phyloP scores from a whole-genome alignment of 2,797 vertebrate genomes.

The Pseudopleuronectes americanus region DNA sequence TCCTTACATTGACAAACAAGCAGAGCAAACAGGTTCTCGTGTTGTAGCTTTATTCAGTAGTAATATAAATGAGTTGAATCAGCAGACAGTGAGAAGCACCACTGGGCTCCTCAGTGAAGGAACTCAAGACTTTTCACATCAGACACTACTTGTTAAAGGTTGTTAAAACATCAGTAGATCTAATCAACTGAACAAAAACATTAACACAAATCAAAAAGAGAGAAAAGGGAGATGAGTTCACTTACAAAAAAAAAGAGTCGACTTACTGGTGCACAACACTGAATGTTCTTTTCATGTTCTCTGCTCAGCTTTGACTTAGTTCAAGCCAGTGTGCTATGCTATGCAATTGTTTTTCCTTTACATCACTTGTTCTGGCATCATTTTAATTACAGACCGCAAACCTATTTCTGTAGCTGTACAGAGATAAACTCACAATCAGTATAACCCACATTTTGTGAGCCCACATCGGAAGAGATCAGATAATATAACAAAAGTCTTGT shows the following conservation, averaged over 20 bases:
- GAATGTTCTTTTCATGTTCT: conserved; percentile 2
- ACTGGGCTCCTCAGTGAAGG: conserved; percentile 46
- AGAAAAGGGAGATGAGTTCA: conserved; percentile 24
- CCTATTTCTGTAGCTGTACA: conserved; percentile 25
- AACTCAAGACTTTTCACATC: conserved; percentile 60
- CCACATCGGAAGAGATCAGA: conserved; percentile 9
- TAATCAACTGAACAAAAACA: conserved; percentile 59
- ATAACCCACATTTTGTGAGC: conserved; percentile 32
- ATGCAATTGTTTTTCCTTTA: background rate
- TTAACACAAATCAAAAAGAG: conserved; percentile 55
- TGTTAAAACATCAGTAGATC: conserved; percentile 57
- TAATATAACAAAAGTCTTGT: conserved; percentile 32
- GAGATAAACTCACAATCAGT: conserved; percentile 35
- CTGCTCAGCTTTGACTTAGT: background rate
- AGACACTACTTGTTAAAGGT: conserved; percentile 61
- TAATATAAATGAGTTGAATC: conserved; percentile 81
- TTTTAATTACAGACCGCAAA: conserved; percentile 1
- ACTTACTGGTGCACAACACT: conserved; percentile 13
- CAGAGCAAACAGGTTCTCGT: conserved; percentile 24
- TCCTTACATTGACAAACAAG: background rate
- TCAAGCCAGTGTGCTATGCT: conserved; percentile 32
- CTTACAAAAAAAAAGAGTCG: conserved; percentile 44
- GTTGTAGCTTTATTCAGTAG: conserved; percentile 81
- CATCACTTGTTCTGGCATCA: conserved; percentile 10
- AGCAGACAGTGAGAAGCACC: conserved; percentile 73